Percentiles rank a stretch among this genome's conserved stretches.
Conservation (phyloP, 2,888 invertebrate genomes). For the Pheosia gnoma region DNA sequence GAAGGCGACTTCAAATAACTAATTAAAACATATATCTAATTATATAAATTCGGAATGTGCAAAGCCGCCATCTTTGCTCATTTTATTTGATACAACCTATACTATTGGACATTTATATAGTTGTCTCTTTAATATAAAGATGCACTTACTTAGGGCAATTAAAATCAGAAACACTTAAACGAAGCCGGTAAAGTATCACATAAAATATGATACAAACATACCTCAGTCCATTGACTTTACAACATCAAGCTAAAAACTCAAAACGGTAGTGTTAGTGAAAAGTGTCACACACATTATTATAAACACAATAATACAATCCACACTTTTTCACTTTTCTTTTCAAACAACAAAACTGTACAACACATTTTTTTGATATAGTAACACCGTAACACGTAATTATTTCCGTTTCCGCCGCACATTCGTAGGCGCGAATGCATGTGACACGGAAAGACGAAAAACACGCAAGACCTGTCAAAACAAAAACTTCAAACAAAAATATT, state of each 20-base stretch:
- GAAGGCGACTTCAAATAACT: too few species aligned
- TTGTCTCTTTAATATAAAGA: too few species aligned
- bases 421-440: constrained; percentile 3
- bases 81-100: too few species aligned
- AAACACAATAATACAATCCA: constrained; percentile 13
- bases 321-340: constrained; percentile 10
- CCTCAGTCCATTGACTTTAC: not conserved
- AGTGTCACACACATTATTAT: constrained; percentile 15
- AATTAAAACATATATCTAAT: too few species aligned
- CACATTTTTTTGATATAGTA: not conserved
- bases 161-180: too few species aligned
- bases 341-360: constrained; percentile 5
- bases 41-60: too few species aligned
- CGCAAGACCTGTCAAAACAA: constrained; percentile 26
- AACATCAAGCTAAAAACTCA: constrained; percentile 18
- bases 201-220: constrained; percentile 6
- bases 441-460: constrained; percentile 24
- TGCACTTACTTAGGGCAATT: too few species aligned
- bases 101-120: too few species aligned
- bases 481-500: constrained; percentile 25
- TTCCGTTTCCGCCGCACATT: not conserved
- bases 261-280: constrained; percentile 3
- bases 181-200: constrained; percentile 1
- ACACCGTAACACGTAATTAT: constrained; percentile 3
- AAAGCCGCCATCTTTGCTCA: too few species aligned